phyloP scores from a whole-genome alignment of 2,888 invertebrate genomes.

The Drosophila bunnanda region DNA sequence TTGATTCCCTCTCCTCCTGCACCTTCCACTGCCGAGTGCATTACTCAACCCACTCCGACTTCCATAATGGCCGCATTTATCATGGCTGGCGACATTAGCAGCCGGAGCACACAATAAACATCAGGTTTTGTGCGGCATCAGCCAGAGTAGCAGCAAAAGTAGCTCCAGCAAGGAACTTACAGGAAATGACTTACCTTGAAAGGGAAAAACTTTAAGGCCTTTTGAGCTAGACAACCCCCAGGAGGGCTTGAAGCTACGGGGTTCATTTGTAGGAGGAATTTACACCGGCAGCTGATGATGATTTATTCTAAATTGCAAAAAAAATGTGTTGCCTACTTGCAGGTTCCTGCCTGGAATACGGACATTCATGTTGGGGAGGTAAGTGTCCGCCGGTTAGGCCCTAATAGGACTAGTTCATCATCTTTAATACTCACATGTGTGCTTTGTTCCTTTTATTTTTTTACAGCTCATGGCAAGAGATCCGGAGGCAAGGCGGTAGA shows the following conservation, averaged over 20 bases:
- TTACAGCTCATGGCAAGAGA: conserved; percentile 78
- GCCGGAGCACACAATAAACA: conserved; percentile 43
- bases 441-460: neutral
- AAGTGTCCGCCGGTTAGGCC: conserved; percentile 53
- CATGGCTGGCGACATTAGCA: conserved; percentile 51
- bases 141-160: conserved; percentile 2
- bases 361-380: conserved; percentile 84
- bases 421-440: no score
- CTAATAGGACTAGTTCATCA: conserved; percentile 1
- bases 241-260: neutral
- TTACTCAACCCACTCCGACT: conserved; percentile 65
- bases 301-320: conserved; percentile 57
- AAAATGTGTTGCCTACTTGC: conserved; percentile 51
- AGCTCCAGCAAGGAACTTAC: neutral
- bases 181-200: neutral
- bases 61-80: conserved; percentile 67
- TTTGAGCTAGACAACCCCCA: neutral
- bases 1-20: neutral
- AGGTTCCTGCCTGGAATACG: conserved; percentile 84
- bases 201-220: conserved; percentile 26
- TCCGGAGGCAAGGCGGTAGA: conserved; percentile 61
- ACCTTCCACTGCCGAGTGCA: conserved; percentile 51
- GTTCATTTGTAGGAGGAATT: conserved; percentile 49
- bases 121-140: conserved; percentile 10
- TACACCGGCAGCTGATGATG: conserved; percentile 50